phyloP scores from a whole-genome alignment of 1,140 invertebrate species.

The Piezodorus guildinii region DNA sequence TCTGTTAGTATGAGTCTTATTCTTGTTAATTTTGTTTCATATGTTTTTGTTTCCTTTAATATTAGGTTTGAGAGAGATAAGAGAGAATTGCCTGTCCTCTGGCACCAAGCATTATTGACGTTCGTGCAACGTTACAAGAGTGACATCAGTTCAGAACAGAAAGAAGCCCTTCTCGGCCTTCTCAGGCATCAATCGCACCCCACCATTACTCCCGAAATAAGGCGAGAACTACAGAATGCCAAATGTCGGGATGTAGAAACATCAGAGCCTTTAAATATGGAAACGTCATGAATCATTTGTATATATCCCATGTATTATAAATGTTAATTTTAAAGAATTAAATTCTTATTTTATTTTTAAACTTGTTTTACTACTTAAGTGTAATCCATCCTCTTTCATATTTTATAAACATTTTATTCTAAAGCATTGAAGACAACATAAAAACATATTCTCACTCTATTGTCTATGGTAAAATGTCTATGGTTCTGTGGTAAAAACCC shows the following conservation, averaged over 20 bases:
- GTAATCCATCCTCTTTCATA: no score
- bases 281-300: neutral
- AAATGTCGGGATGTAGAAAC: slow-evolving; percentile 65
- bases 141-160: slow-evolving; percentile 86
- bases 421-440: no score
- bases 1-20: no score
- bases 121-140: slow-evolving; percentile 94
- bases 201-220: slow-evolving; percentile 71
- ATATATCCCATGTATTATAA: no score
- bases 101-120: slow-evolving; percentile 90
- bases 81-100: slow-evolving; percentile 81
- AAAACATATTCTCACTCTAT: no score
- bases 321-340: no score
- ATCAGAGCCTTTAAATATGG: slow-evolving; percentile 24
- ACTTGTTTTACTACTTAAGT: no score
- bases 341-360: no score
- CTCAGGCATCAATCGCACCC: slow-evolving; percentile 67
- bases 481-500: no score
- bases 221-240: slow-evolving; percentile 70
- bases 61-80: slow-evolving; percentile 70
- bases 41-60: neutral
- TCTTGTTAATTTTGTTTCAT: neutral
- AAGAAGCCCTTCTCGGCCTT: slow-evolving; percentile 69
- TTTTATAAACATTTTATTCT: no score
- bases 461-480: no score